Evolutionary conservation across 2,888 invertebrate genomes (phyloP), one percentile per base, ranked within the genome.

Genomic region (Strigamia maritima): DNA sequence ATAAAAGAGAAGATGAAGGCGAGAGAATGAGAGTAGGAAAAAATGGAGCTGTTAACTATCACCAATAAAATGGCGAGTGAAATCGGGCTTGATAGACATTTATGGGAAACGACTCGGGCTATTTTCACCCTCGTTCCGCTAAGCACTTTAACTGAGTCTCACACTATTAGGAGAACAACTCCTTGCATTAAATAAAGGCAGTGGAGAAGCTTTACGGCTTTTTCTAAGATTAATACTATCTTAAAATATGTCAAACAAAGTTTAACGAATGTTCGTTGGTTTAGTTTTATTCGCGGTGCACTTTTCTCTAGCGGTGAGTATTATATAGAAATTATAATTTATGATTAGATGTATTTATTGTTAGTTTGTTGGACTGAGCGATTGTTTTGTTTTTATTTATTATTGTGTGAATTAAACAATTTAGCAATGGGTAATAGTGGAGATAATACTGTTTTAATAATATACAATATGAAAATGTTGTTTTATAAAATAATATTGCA

Each of bases 21-120:
- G 44, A 44, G 44, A 44, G 19, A 22, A n/a, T 60, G 60, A 19
- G 24, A 8, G 8, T 2, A 10, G 60, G 60, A 24, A 65, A 24
- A 65, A 22, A 65, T 24, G 60, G 24, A 65, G 60, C 60, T 24
- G 60, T 65, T 65, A 65, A 65, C 22, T 65, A 65, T 65, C 22
- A 65, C 60, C 60, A 65, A 65, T 65, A 65, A 65, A 65, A 65
- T 65, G 60, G 60, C 60, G 60, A 65, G 60, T 65, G 60, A 65
- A 65, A 65, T 65, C 60, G 60, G 60, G 60, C 44, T 65, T 65
- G 60, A 65, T 65, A 65, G 60, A 65, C 60, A 65, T 65, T 65
- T 65, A 65, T 65, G 60, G 60, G 22, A 65, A 65, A 65, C 60
- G 60, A 65, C 60, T 65, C 44, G 44, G 60, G 60, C 60, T 65